phyloP scores from a whole-genome alignment of 2,888 invertebrate genomes.

The Trissolcus brochymenae region DNA sequence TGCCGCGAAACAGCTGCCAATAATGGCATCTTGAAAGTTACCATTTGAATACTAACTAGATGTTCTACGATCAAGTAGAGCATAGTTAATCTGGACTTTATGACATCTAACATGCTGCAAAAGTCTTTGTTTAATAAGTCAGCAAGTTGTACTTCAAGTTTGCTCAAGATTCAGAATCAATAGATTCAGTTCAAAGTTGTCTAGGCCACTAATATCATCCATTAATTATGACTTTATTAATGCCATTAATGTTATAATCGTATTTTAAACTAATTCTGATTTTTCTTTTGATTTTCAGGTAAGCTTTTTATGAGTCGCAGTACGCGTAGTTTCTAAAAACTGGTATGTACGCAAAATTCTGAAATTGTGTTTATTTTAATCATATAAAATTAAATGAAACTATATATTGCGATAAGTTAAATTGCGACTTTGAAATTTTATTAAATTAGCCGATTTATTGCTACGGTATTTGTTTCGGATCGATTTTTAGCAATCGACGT shows the following conservation, averaged over 20 bases:
- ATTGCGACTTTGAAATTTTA: too few species aligned
- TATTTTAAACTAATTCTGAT: not conserved
- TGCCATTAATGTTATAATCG: not conserved
- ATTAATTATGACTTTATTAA: not conserved
- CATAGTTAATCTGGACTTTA: constrained; percentile 20
- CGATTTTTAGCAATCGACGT: too few species aligned
- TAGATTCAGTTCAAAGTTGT: not conserved
- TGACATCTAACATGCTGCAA: constrained; percentile 6
- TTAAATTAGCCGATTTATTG: too few species aligned
- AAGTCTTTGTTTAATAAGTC: constrained; percentile 17
- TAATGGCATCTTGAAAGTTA: constrained; percentile 20
- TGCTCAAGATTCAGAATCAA: constrained; percentile 7
- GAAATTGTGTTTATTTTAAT: too few species aligned
- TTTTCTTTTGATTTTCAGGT: not conserved
- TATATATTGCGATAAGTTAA: too few species aligned
- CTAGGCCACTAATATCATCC: not conserved
- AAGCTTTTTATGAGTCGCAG: not conserved
- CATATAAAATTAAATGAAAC: too few species aligned
- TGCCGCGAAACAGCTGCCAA: constrained; percentile 18
- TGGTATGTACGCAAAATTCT: too few species aligned
- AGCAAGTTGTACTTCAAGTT: constrained; percentile 5
- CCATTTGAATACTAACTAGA: constrained; percentile 25
- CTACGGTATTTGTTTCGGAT: too few species aligned
- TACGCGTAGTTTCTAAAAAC: too few species aligned
- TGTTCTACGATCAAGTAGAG: not conserved